These are phyloP conservation scores for Ptilonorhynchus violaceus DNA, from an alignment of 2,113 vertebrate species.

Conservation along the genomic window DNA sequence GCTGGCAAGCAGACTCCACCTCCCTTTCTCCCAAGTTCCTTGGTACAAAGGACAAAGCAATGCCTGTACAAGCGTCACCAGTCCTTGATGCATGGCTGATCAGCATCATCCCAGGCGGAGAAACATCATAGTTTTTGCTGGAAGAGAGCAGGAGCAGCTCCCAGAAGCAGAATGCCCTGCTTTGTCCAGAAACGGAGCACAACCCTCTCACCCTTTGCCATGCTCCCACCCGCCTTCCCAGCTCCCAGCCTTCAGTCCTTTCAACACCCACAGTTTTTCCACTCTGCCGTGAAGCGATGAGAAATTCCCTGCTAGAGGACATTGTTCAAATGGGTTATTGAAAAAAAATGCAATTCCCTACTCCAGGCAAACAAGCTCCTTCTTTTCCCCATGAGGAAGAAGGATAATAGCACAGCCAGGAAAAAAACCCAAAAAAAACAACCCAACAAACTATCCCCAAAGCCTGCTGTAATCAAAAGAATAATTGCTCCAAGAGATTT, in stretches of 20 bases:
- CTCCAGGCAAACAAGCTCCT: neutral
- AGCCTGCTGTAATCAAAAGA: conserved; percentile 19
- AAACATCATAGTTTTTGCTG: conserved; percentile 1
- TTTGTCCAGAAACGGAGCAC: neutral
- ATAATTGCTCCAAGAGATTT: conserved; percentile 23
- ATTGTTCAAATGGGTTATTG: neutral
- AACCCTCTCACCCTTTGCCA: conserved; percentile 12
- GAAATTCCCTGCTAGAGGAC: conserved; percentile 46
- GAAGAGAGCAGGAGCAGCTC: neutral
- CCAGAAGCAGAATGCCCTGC: conserved; percentile 30
- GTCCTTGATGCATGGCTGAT: neutral
- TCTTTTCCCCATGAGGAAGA: neutral
- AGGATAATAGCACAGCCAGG: neutral
- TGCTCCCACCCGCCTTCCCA: neutral
- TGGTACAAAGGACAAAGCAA: conserved; percentile 34
- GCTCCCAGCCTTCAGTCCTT: conserved; percentile 13
- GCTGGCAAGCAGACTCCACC: neutral
- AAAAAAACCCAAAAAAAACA: neutral
- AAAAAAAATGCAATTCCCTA: neutral
- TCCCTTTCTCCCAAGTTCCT: neutral
- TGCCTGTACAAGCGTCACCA: neutral
- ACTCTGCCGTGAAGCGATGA: neutral
- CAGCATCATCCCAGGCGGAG: neutral
- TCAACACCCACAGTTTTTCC: conserved; percentile 61
- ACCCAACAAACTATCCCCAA: neutral